phyloP scores from a whole-genome alignment of 2,113 vertebrate genomes.

The Equus quagga region DNA sequence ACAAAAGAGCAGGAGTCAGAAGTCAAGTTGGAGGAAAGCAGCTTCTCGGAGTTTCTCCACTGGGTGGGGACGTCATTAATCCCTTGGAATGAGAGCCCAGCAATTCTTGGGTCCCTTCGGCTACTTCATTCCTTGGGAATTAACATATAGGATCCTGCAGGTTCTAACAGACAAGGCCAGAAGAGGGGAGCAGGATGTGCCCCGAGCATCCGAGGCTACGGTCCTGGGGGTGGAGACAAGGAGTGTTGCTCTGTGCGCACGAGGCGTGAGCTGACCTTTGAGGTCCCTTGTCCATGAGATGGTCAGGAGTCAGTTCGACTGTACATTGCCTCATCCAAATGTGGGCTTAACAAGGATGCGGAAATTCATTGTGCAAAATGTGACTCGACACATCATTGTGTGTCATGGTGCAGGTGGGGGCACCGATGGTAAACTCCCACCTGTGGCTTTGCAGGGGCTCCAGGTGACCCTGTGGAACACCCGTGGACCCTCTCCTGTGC shows the following conservation, averaged over 20 bases:
- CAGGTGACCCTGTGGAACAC: accelerated
- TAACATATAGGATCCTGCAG: background rate
- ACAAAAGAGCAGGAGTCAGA: background rate
- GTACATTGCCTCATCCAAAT: accelerated
- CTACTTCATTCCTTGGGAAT: background rate
- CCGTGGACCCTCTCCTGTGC: accelerated
- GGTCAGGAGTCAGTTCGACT: accelerated
- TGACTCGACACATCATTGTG: accelerated
- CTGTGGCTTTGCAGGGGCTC: accelerated
- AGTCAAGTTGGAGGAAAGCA: background rate
- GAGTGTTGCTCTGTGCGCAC: accelerated
- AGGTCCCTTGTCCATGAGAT: accelerated
- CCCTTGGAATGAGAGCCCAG: background rate
- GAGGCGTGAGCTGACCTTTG: accelerated
- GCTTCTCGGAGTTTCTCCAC: background rate
- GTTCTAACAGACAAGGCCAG: background rate
- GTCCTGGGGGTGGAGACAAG: accelerated
- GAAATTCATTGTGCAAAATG: accelerated
- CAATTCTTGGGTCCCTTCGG: background rate
- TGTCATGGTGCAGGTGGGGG: accelerated
- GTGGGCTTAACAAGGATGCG: background rate
- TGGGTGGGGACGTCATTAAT: background rate
- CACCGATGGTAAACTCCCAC: background rate
- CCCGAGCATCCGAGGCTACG: accelerated
- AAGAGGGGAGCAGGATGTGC: accelerated